Conservation (phyloP, 2,113 vertebrate genomes). For the Heterotilapia buettikoferi region DNA sequence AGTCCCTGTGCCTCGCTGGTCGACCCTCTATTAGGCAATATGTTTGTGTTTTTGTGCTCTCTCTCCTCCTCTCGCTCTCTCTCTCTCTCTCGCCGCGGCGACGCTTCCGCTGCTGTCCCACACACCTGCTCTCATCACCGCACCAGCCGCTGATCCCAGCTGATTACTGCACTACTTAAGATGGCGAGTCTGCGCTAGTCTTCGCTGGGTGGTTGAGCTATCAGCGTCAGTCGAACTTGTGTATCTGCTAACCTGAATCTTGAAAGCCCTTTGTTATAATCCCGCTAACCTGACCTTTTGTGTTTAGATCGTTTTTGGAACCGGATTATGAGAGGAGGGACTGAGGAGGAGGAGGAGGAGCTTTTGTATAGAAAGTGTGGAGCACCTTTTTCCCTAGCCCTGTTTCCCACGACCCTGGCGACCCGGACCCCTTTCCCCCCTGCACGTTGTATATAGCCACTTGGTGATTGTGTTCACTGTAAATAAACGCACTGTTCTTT, state of each 20-base stretch:
- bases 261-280: background rate
- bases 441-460: no score
- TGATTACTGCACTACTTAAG: background rate
- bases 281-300: background rate
- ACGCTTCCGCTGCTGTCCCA: background rate
- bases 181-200: background rate
- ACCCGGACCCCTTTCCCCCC: no score
- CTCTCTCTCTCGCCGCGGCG: fast-evolving
- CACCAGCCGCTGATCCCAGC: background rate
- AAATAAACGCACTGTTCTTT: no score
- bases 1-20: background rate
- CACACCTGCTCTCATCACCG: background rate
- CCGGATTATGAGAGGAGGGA: background rate
- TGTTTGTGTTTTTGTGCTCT: background rate
- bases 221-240: background rate
- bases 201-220: background rate
- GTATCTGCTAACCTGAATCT: background rate
- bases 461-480: no score
- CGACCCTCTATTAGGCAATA: background rate
- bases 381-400: no score
- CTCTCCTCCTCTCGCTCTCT: background rate
- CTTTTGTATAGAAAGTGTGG: no score
- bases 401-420: no score
- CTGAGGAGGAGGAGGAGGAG: background rate
- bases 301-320: no score